Evolutionary conservation across 2,113 vertebrate species (phyloP).

Genomic region (Macroglossus sobrinus): DNA sequence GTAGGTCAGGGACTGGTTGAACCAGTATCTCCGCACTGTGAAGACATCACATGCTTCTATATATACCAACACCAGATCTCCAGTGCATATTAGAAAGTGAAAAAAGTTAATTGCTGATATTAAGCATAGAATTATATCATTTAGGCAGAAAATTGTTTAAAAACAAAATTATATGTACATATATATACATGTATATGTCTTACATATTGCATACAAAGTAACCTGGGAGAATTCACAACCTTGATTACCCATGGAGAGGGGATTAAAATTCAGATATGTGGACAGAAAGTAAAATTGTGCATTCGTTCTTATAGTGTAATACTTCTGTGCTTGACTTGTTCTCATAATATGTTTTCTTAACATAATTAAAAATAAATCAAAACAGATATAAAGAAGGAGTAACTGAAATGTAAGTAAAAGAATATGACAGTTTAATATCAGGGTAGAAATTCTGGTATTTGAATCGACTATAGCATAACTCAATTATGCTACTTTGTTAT

Average conservation of each 20-base stretch:
- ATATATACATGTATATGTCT: not conserved
- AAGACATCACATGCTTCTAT: not conserved
- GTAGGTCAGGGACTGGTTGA: not conserved
- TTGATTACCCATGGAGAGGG: not conserved
- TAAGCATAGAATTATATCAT: not conserved
- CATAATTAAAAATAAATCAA: not conserved
- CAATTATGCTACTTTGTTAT: not conserved
- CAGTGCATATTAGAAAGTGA: not conserved
- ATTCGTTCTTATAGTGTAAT: not conserved
- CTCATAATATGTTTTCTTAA: not conserved
- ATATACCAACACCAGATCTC: not conserved
- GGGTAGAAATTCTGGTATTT: not conserved
- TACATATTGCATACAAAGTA: not conserved
- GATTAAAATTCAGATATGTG: not conserved
- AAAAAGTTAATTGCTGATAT: not conserved
- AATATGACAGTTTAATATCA: not conserved
- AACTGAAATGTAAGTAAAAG: not conserved
- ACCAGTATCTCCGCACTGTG: not conserved
- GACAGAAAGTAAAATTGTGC: not conserved
- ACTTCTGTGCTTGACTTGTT: not conserved
- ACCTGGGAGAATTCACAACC: not conserved
- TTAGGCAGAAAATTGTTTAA: not conserved
- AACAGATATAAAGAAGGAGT: not conserved
- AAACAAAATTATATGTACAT: not conserved
- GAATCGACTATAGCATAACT: not conserved